phyloP scores from a whole-genome alignment of 2,888 invertebrate species.

The Carcina quercana region DNA sequence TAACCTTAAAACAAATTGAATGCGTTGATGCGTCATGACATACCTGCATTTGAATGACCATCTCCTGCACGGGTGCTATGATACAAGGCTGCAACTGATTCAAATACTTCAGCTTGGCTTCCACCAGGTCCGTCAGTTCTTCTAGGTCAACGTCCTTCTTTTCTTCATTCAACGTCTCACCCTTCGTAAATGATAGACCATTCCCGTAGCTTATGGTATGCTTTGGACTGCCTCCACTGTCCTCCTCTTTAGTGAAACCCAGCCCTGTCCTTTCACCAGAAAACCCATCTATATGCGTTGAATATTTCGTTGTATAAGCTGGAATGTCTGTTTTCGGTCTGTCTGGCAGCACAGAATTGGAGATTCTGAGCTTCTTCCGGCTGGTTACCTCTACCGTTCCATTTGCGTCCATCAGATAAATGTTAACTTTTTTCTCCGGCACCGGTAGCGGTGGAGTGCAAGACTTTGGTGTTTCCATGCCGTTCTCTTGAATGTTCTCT shows the following conservation, averaged over 20 bases:
- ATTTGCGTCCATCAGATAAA: constrained; percentile 42
- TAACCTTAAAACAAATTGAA: no score
- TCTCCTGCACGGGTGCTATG: constrained; percentile 70
- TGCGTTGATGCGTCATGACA: no score
- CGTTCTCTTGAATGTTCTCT: constrained; percentile 26
- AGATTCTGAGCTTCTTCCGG: constrained; percentile 59
- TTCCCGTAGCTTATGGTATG: constrained; percentile 56
- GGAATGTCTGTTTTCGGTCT: constrained; percentile 41
- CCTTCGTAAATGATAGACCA: constrained; percentile 66
- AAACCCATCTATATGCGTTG: constrained; percentile 58
- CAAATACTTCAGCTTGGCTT: constrained; percentile 70
- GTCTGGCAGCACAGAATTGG: constrained; percentile 54
- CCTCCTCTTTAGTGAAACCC: constrained; percentile 54
- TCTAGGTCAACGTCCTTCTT: constrained; percentile 51
- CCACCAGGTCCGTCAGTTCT: constrained; percentile 51
- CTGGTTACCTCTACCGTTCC: constrained; percentile 35
- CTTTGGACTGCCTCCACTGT: constrained; percentile 35
- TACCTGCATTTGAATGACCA: constrained; percentile 75
- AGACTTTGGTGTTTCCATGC: constrained; percentile 20
- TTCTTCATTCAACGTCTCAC: constrained; percentile 62
- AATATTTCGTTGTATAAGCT: constrained; percentile 62
- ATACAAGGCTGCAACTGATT: constrained; percentile 56
- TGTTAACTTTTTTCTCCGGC: constrained; percentile 48
- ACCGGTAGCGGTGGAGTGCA: constrained; percentile 13
- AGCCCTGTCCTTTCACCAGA: constrained; percentile 62